Conservation (phyloP, 1,140 invertebrate genomes). For the Sitobion miscanthi region DNA sequence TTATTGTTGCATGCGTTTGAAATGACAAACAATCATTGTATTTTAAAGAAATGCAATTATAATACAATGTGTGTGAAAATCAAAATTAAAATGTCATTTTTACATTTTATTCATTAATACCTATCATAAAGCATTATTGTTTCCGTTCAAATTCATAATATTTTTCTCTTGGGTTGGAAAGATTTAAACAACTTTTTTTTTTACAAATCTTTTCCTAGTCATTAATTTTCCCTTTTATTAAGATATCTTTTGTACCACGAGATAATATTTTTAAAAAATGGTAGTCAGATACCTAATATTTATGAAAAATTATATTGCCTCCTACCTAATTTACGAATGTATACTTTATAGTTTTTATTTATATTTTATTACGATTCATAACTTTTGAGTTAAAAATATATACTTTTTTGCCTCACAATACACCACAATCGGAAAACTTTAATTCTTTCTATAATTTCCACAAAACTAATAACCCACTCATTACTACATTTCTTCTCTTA, state of each 20-base stretch:
- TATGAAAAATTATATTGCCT: background rate
- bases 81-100: conserved; percentile 4
- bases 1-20: background rate
- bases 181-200: background rate
- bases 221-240: background rate
- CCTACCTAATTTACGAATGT: background rate
- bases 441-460: too few species aligned
- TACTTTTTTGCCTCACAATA: too few species aligned
- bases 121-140: background rate
- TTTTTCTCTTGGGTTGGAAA: background rate
- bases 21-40: background rate
- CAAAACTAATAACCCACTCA: background rate
- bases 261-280: background rate
- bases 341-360: background rate
- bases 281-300: background rate
- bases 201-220: conserved; percentile 14
- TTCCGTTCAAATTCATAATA: background rate
- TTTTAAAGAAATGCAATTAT: background rate
- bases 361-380: background rate
- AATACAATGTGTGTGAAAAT: background rate
- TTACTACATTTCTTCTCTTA: background rate
- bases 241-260: background rate
- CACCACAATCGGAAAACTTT: too few species aligned
- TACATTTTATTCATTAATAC: background rate
- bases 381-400: background rate